Base-by-base conservation (phyloP, 2,797 vertebrate genomes). In the Buceros bicornis region DNA sequence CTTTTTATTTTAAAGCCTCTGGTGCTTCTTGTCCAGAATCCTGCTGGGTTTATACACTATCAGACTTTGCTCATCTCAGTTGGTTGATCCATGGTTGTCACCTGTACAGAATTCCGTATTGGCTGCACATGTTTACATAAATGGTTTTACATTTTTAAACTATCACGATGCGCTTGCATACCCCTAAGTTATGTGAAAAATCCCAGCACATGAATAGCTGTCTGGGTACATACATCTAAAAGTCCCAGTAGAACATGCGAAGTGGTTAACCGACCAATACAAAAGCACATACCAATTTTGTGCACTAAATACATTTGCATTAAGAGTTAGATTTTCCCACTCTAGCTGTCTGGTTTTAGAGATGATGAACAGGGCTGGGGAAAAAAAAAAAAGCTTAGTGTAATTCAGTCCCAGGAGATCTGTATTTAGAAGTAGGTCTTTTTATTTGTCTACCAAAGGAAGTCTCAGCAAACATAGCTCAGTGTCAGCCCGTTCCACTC, bases 151-250 rank as follows among this genome's bases (percentile, higher is more conserved):
- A 65, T 71, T 93, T 85, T 92, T 80, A 83, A 96, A 89, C 74
- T 58, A 90, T 33, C 33, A 82, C 50, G 61, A 74, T 73, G 93
- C 91, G 56, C 24, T 62, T 73, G 26, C 7, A 7, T 50, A 90
- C 65, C 85, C 90, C 57, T 71, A 83, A 86, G 95, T 95, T 95
- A 93, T 47, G 42, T 88, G 76, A 94, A 87, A 94, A 93, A 72
- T 74, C n/a, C 31, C 31, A 50, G 47, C 29, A 69, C n/a, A 93
- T 61, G 95, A 96, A 91, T 89, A 91, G 57, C 57, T 82, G 62
- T 72, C 50, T 77, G 50, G 74, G 17, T 71, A 71, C 47, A 67
- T 67, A 60, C 4, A 4, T 73, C 82, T 92, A 31, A 40, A 92
- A 85, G 26, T 57, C 37, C 45, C 72, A 95, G 60, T 10, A 90